A percentile compares a stretch with the other conserved stretches of the same genome.
phyloP scores from a whole-genome alignment of 2,797 vertebrate genomes.

The Brachyrhaphis roseni region DNA sequence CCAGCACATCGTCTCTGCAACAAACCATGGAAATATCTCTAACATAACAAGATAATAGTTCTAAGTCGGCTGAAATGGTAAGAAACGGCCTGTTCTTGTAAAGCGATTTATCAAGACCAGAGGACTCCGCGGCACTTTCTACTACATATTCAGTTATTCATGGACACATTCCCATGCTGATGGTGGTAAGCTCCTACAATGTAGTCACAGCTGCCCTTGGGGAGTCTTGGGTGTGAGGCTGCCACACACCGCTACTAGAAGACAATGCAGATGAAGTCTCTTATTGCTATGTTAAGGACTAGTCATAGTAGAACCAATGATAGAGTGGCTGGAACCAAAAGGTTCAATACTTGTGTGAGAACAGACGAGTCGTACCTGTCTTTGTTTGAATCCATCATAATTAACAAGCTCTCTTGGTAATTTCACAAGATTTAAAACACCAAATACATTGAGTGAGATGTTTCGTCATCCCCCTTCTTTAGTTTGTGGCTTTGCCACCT shows the following conservation, averaged over 20 bases:
- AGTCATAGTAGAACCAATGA: neutral
- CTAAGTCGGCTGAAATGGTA: neutral
- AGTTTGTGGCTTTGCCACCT: neutral
- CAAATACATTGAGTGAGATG: neutral
- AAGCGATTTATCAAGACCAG: no score
- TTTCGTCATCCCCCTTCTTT: neutral
- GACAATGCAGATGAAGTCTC: no score
- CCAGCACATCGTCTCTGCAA: neutral
- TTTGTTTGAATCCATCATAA: no score
- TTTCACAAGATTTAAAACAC: neutral
- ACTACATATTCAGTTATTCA: no score
- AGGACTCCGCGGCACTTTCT: no score
- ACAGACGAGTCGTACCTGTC: neutral
- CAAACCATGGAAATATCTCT: neutral
- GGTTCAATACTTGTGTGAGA: neutral
- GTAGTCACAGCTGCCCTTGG: no score
- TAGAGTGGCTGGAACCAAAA: neutral
- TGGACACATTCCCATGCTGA: no score
- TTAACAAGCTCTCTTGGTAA: neutral
- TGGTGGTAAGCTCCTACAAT: no score
- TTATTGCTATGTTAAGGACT: neutral
- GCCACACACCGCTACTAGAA: no score
- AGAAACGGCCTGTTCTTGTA: no score
- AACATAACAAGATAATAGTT: neutral
- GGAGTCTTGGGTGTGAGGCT: no score